Percentiles rank a stretch among this genome's conserved stretches.
Conservation (phyloP, 2,113 vertebrate genomes). For the Dryoscopus gambensis region DNA sequence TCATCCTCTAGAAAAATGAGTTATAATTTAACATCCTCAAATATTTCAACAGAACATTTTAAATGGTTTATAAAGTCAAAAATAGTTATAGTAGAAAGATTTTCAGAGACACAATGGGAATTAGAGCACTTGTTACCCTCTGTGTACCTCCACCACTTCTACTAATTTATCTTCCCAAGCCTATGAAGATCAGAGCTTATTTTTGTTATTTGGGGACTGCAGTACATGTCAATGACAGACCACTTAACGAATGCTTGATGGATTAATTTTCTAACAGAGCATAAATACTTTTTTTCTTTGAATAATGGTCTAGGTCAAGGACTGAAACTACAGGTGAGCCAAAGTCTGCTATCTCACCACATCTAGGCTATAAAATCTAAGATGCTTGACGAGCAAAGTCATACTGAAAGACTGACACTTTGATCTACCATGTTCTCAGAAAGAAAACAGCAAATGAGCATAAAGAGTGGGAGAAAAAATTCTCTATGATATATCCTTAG, state of each 20-base stretch:
- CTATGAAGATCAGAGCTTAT: background rate
- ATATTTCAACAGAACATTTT: background rate
- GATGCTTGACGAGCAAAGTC: background rate
- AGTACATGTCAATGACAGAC: background rate
- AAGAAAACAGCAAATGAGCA: background rate
- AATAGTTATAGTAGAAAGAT: background rate
- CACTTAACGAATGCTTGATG: background rate
- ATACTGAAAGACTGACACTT: background rate
- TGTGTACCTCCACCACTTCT: background rate
- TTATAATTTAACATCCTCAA: background rate
- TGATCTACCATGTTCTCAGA: background rate
- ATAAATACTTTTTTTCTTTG: background rate
- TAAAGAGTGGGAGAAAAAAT: background rate
- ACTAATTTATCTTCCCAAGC: background rate
- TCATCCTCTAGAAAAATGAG: background rate
- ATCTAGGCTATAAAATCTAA: background rate
- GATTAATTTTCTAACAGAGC: background rate
- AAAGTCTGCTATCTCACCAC: background rate
- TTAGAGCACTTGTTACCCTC: background rate
- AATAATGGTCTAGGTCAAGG: background rate
- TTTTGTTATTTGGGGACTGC: background rate
- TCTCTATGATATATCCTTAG: background rate
- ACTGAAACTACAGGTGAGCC: background rate
- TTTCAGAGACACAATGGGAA: background rate
- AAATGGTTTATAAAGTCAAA: background rate